Conservation (phyloP, 2,888 invertebrate genomes). For the Spodoptera picta region DNA sequence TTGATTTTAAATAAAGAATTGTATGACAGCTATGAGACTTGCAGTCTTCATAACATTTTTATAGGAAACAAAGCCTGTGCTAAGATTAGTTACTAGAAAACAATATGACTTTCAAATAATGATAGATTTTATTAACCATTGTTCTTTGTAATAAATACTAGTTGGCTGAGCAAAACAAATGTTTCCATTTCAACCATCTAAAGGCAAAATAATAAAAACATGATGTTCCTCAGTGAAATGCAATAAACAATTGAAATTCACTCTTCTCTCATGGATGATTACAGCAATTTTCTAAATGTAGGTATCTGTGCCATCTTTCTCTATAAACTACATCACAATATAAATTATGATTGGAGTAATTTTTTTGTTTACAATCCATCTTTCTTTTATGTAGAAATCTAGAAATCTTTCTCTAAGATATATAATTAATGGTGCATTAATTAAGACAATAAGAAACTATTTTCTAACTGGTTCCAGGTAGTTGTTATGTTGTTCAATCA, state of each 20-base stretch:
- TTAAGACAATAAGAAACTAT: slow-evolving; percentile 8
- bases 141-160: background rate
- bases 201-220: slow-evolving; percentile 26
- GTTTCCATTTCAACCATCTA: slow-evolving; percentile 21
- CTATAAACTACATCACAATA: slow-evolving; percentile 4
- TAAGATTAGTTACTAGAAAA: too few species aligned
- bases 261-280: slow-evolving; percentile 25
- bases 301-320: slow-evolving; percentile 46
- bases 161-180: slow-evolving; percentile 30
- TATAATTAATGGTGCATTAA: slow-evolving; percentile 1
- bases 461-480: slow-evolving; percentile 39
- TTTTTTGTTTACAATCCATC: slow-evolving; percentile 6
- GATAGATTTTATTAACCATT: too few species aligned
- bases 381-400: background rate
- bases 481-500: slow-evolving; percentile 70
- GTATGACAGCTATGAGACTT: too few species aligned
- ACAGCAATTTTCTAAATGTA: slow-evolving; percentile 36
- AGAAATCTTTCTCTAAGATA: too few species aligned
- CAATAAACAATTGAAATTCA: slow-evolving; percentile 19
- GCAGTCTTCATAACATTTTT: too few species aligned
- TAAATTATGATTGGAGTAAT: background rate
- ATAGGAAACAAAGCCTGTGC: too few species aligned
- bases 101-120: too few species aligned
- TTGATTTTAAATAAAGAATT: too few species aligned
- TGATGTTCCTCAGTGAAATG: slow-evolving; percentile 11